These are phyloP conservation scores for Platysternon megacephalum DNA, from an alignment of 2,113 vertebrate species.

Conservation along the genomic window DNA sequence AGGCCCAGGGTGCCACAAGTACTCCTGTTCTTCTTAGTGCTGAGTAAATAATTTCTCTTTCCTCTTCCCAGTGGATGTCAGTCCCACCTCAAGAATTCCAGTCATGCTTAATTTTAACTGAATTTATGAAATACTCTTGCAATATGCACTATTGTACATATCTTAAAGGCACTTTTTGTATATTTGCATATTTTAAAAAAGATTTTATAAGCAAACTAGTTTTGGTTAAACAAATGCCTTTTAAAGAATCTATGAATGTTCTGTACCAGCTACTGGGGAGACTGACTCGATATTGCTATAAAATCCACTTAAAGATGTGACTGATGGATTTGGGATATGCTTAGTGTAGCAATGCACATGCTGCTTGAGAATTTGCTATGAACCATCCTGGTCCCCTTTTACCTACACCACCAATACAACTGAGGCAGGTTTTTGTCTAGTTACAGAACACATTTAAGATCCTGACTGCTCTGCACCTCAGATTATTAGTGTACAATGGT, in stretches of 20 bases:
- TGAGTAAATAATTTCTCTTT: conserved; percentile 29
- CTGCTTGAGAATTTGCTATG: neutral
- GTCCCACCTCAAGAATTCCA: conserved; percentile 30
- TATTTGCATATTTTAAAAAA: conserved; percentile 1
- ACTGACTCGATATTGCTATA: neutral
- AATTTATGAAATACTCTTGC: neutral
- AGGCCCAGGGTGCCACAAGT: too few relatives aligned
- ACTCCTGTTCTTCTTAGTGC: neutral
- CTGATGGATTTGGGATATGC: neutral
- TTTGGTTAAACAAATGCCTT: conserved; percentile 1
- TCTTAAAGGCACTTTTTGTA: neutral
- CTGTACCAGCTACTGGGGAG: neutral
- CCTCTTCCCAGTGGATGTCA: neutral
- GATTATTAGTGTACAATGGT: neutral
- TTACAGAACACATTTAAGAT: neutral
- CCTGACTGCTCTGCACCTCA: neutral
- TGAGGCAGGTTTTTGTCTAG: neutral
- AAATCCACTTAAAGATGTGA: neutral
- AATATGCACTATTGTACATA: neutral
- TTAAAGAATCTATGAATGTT: neutral
- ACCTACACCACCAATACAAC: neutral
- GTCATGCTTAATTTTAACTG: conserved; percentile 7
- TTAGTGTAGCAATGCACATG: neutral
- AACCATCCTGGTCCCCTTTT: neutral
- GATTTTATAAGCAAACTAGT: neutral